These are phyloP conservation scores for Alouatta palliata DNA, from an alignment of 2,113 vertebrate species.

Conservation along the genomic window DNA sequence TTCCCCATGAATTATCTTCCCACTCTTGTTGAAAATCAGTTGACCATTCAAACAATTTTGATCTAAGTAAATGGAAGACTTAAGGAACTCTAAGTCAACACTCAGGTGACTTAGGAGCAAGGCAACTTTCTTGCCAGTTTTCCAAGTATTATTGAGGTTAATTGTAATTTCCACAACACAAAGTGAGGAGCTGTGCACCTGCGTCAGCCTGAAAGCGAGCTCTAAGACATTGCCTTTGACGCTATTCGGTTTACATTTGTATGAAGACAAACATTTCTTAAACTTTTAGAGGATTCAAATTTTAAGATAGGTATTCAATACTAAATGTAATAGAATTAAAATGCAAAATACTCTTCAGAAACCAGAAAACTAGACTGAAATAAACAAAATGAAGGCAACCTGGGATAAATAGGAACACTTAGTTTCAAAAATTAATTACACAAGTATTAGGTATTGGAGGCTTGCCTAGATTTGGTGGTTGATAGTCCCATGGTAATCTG, in stretches of 20 bases:
- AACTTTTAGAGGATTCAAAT: background rate
- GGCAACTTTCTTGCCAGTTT: background rate
- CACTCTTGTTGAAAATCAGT: background rate
- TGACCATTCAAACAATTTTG: background rate
- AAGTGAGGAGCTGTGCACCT: background rate
- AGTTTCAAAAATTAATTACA: conserved; percentile 38
- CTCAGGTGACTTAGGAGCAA: background rate
- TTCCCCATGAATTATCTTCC: background rate
- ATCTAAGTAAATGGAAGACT: background rate
- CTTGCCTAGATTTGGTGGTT: conserved; percentile 14
- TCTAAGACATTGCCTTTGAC: background rate
- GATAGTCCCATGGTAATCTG: background rate
- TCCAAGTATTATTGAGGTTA: background rate
- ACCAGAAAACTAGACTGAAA: conserved; percentile 1
- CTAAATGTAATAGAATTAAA: background rate
- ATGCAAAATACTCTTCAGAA: background rate
- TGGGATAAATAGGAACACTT: conserved; percentile 2
- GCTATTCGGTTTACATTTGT: background rate
- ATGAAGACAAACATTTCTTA: background rate
- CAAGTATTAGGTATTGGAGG: background rate
- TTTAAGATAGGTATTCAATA: conserved; percentile 1
- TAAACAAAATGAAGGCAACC: conserved; percentile 2
- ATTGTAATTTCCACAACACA: background rate
- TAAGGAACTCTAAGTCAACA: background rate
- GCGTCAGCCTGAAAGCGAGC: background rate